These are phyloP conservation scores for Drosophila tristis DNA, from an alignment of 1,140 invertebrate genomes.

Conservation along the genomic window DNA sequence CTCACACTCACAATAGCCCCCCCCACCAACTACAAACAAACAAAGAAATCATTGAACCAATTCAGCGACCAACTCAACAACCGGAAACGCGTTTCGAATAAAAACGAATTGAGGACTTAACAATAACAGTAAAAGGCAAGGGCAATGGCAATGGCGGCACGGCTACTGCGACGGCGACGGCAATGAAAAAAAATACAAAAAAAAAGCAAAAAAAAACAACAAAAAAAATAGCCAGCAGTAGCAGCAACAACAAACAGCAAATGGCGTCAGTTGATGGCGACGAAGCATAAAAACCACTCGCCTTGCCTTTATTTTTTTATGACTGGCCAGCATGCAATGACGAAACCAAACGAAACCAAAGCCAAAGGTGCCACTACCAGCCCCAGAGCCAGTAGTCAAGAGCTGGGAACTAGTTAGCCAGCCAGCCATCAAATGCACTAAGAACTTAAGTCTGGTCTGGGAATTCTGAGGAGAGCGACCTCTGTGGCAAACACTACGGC, in stretches of 20 bases:
- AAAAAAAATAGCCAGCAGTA: conserved; percentile 21
- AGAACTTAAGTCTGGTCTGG: conserved; percentile 3
- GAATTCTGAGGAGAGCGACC: conserved; percentile 2
- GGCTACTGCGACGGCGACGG: neutral
- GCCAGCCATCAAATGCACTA: conserved; percentile 36
- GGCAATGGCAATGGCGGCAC: conserved; percentile 39
- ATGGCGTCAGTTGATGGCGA: conserved; percentile 76
- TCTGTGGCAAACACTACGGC: too few species aligned
- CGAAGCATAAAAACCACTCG: conserved; percentile 79
- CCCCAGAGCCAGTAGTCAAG: conserved; percentile 11
- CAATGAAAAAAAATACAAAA: conserved; percentile 13
- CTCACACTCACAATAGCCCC: too few species aligned
- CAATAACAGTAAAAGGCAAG: conserved; percentile 70
- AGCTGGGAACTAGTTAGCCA: conserved; percentile 16
- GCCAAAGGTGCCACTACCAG: conserved; percentile 40
- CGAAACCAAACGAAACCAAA: conserved; percentile 66
- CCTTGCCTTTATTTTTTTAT: conserved; percentile 66
- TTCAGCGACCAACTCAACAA: conserved; percentile 83
- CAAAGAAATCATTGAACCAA: conserved; percentile 83
- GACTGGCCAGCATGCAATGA: conserved; percentile 56
- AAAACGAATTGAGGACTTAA: conserved; percentile 82
- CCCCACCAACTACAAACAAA: conserved; percentile 34
- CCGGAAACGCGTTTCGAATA: conserved; percentile 82
- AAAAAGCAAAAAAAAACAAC: conserved; percentile 13
- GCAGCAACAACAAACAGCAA: conserved; percentile 48